phyloP scores from a whole-genome alignment of 2,113 vertebrate species.

The Pseudolaguvia tuberculata region DNA sequence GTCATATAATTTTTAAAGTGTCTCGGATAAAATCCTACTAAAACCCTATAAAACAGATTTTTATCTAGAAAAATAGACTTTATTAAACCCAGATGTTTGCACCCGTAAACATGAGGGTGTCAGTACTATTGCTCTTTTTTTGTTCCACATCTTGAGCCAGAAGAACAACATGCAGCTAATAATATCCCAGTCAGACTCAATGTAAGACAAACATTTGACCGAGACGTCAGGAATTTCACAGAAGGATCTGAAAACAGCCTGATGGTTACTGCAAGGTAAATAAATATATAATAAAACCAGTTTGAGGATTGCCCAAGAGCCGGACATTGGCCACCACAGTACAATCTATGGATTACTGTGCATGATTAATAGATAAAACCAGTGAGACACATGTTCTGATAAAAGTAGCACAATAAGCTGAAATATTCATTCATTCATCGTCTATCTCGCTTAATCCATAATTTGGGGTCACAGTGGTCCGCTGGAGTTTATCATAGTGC shows the following conservation, averaged over 20 bases:
- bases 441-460: too few species aligned
- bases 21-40: not conserved
- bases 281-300: too few species aligned
- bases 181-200: slow-evolving; percentile 64
- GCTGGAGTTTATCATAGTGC: too few species aligned
- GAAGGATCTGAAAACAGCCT: slow-evolving; percentile 54
- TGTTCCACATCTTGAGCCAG: slow-evolving; percentile 39
- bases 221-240: slow-evolving; percentile 64
- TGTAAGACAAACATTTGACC: slow-evolving; percentile 64
- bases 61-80: slow-evolving; percentile 7
- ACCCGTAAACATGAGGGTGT: slow-evolving; percentile 23
- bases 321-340: not conserved
- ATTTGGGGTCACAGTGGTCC: too few species aligned
- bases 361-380: not conserved
- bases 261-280: slow-evolving; percentile 56
- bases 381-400: not conserved
- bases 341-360: not conserved
- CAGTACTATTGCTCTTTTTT: slow-evolving; percentile 11
- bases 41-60: not conserved
- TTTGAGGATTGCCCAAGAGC: not conserved
- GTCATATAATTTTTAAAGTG: not conserved
- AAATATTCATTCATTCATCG: too few species aligned
- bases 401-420: not conserved
- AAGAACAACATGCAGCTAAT: slow-evolving; percentile 63
- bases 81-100: slow-evolving; percentile 34